phyloP scores from a whole-genome alignment of 2,888 invertebrate genomes.

The Yponomeuta evonymella region DNA sequence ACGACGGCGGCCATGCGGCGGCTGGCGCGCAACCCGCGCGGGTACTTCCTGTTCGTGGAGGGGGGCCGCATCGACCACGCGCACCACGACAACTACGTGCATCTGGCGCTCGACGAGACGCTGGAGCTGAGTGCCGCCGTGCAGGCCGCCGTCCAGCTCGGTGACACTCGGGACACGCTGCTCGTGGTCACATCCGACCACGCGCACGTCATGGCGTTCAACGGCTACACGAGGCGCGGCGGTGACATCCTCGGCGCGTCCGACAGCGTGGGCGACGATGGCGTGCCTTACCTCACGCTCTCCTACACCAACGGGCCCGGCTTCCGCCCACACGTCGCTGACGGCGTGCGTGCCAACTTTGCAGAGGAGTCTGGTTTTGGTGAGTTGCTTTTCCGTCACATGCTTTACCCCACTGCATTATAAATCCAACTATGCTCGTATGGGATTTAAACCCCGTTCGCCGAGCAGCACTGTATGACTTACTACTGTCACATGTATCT shows the following conservation, averaged over 20 bases:
- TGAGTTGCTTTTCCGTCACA: too few relatives aligned
- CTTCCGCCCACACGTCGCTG: slow-evolving; percentile 44
- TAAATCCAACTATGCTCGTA: too few relatives aligned
- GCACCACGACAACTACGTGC: slow-evolving; percentile 81
- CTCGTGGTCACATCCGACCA: slow-evolving; percentile 87
- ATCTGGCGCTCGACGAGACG: slow-evolving; percentile 79
- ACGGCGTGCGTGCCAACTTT: slow-evolving; percentile 25
- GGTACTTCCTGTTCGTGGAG: slow-evolving; percentile 88
- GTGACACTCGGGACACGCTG: slow-evolving; percentile 77
- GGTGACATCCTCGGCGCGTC: slow-evolving; percentile 38
- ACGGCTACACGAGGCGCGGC: slow-evolving; percentile 79
- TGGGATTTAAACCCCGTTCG: too few relatives aligned
- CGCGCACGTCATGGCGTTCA: slow-evolving; percentile 81
- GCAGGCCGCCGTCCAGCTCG: slow-evolving; percentile 57
- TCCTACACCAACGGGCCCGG: slow-evolving; percentile 79
- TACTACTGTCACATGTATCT: too few relatives aligned
- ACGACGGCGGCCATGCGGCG: slow-evolving; percentile 80
- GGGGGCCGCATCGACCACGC: slow-evolving; percentile 81
- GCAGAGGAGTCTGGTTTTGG: background rate
- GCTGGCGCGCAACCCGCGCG: slow-evolving; percentile 78
- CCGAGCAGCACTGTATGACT: too few relatives aligned
- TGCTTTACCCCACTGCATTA: too few relatives aligned
- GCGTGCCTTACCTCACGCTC: slow-evolving; percentile 71
- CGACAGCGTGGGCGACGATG: slow-evolving; percentile 48
- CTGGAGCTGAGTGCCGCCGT: slow-evolving; percentile 34